Evolutionary conservation across 2,113 vertebrate species (phyloP).

Genomic region (Nothocercus julius): DNA sequence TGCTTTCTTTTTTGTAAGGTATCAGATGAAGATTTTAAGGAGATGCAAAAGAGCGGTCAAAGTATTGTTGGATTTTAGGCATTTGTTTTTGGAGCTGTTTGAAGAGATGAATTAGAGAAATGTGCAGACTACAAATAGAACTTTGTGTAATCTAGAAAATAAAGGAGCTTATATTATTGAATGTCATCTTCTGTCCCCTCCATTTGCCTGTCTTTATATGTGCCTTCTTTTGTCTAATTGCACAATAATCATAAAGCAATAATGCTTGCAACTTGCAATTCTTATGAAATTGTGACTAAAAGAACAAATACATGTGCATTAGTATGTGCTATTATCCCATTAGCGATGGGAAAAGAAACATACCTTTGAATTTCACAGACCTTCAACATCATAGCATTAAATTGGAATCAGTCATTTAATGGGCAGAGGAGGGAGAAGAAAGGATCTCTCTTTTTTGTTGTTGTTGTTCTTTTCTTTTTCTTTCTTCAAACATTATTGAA

Average conservation of each 20-base stretch:
- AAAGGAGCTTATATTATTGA: neutral
- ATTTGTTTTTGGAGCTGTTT: neutral
- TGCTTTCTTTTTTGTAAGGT: neutral
- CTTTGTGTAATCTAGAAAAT: neutral
- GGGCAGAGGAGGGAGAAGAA: constrained; percentile 20
- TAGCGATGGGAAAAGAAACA: constrained; percentile 55
- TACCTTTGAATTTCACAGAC: constrained; percentile 70
- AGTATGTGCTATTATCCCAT: constrained; percentile 70
- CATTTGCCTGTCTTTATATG: neutral
- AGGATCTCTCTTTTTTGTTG: neutral
- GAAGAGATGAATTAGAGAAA: constrained; percentile 8
- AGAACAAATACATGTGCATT: constrained; percentile 70
- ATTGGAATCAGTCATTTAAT: constrained; percentile 57
- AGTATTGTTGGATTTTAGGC: neutral
- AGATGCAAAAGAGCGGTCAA: neutral
- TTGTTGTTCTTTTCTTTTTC: neutral
- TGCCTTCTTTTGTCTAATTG: constrained; percentile 54
- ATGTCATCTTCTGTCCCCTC: constrained; percentile 6
- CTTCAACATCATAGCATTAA: constrained; percentile 55
- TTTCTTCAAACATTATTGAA: constrained; percentile 17
- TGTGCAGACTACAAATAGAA: neutral
- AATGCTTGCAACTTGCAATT: constrained; percentile 60
- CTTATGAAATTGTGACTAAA: constrained; percentile 50
- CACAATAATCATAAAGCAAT: constrained; percentile 38
- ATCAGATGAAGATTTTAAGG: neutral